phyloP scores from a whole-genome alignment of 2,113 vertebrate genomes.

The Odocoileus virginianus region DNA sequence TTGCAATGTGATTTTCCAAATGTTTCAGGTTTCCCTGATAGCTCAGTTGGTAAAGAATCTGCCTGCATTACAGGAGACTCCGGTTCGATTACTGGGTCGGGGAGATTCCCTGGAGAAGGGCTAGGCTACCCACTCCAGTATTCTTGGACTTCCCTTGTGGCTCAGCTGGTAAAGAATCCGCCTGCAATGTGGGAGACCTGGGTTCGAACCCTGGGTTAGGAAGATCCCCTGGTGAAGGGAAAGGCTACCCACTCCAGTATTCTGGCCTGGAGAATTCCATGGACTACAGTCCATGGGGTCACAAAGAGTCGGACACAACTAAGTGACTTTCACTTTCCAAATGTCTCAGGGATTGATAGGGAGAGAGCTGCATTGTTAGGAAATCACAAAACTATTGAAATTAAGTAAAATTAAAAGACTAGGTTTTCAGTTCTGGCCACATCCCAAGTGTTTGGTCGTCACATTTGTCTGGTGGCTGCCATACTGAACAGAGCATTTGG shows the following conservation, averaged over 20 bases:
- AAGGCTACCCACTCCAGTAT: background rate
- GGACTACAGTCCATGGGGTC: background rate
- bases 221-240: background rate
- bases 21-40: background rate
- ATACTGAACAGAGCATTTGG: background rate
- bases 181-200: background rate
- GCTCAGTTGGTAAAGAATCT: background rate
- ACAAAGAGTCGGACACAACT: background rate
- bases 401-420: background rate
- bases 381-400: background rate
- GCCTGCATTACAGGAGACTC: background rate
- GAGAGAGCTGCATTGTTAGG: background rate
- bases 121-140: background rate
- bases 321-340: background rate
- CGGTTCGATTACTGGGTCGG: accelerated
- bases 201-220: background rate
- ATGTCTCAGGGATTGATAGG: background rate
- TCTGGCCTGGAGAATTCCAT: background rate
- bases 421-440: background rate
- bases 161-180: background rate
- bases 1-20: background rate
- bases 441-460: background rate
- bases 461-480: background rate
- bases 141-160: background rate
- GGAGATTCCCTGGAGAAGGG: background rate